Percentiles rank a stretch among this genome's conserved stretches.
phyloP scores from a whole-genome alignment of 1,140 invertebrate genomes.

The Harpegnathos saltator region DNA sequence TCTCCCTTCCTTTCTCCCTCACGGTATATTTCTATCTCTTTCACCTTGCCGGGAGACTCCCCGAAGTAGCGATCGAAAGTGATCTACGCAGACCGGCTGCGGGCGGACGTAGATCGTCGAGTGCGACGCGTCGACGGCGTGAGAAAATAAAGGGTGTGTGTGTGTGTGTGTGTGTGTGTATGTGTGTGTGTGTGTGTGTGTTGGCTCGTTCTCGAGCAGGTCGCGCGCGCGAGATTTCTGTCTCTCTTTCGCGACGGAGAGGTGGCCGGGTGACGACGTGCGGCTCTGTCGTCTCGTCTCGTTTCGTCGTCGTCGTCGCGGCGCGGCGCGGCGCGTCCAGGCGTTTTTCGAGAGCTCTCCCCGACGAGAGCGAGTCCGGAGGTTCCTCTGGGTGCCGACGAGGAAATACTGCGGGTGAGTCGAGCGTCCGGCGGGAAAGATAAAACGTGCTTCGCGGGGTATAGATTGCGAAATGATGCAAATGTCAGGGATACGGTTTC shows the following conservation, averaged over 20 bases:
- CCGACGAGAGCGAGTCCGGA: not conserved
- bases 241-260: not conserved
- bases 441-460: not conserved
- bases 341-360: not conserved
- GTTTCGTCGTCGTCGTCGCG: too few relatives aligned
- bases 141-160: conserved; percentile 13
- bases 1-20: conserved; percentile 29
- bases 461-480: conserved; percentile 30
- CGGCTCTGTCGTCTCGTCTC: not conserved
- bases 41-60: too few relatives aligned
- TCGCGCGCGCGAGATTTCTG: not conserved
- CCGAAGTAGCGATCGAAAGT: conserved; percentile 38
- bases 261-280: not conserved
- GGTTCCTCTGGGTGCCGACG: not conserved
- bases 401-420: conserved; percentile 15
- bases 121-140: conserved; percentile 17
- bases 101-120: conserved; percentile 43
- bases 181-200: too few relatives aligned
- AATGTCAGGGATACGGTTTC: not conserved
- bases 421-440: conserved; percentile 9
- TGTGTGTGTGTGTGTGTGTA: too few relatives aligned
- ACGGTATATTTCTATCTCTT: not conserved
- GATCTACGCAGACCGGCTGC: conserved; percentile 30
- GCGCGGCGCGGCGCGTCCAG: not conserved
- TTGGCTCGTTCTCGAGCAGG: not conserved